Base-by-base conservation (phyloP, 30 jellyfish, hydroid and myxozoan species). In the Aurelia sp. region DNA sequence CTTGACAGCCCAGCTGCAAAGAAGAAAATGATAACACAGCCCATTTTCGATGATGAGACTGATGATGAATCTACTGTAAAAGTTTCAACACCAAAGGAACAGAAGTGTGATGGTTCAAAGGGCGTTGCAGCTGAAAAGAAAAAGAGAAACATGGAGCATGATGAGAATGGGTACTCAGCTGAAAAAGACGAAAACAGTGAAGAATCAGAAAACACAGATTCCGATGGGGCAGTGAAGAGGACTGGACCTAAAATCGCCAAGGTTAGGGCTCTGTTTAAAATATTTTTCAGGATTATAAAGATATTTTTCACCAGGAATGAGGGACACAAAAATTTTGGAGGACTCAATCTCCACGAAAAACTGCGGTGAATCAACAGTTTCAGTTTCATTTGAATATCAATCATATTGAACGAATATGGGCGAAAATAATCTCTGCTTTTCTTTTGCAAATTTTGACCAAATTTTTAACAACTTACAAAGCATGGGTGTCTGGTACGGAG, bases 231-330 rank as follows among this genome's bases (percentile, higher is more conserved):
- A 19, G 16, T 18, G 31, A n/a, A 15, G 15, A 44, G 55, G 15
- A 64, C 18, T 13, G 90, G 90, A 8, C 83, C 90, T 4, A 65
- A 41, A 35, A 80, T 80, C 52, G 11, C 47, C 63, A 80, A 80
- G 82, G 90, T 80, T 16, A 3, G 76, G 1, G 18, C n/a, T 7
- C 12, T 61, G 12, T 0, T 18, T 6, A 13, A 61, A 7, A 61
- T 61, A 13, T 61, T 61, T 61, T 11, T 59, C 8, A 59, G 30
- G 30, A 59, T 59, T 17, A 18, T 18, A 17, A 0, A 1, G 10
- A 59, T 59, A 21, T 13, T 4, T 59, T 59, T 59, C 6, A 18
- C 69, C 21, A 17, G 15, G 69, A 59, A 59, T 17, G 0, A 18
- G 30, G 8, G 15, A 59, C 60, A 31, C 59, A 66, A 30, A 15